Conservation (phyloP, 2,888 invertebrate genomes). For the Desoria tigrina region DNA sequence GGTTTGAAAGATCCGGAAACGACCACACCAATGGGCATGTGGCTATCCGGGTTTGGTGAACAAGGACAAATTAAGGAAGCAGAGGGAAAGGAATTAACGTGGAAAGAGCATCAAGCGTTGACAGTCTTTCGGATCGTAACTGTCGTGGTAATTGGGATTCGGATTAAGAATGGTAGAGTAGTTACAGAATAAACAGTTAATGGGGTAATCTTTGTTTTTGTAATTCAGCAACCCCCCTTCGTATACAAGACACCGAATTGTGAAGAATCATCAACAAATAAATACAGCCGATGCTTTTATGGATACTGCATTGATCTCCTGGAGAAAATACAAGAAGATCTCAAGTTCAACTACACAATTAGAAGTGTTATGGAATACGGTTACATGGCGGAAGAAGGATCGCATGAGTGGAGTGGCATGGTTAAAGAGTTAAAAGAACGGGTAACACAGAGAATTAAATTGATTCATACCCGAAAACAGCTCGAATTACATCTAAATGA, state of each 20-base stretch:
- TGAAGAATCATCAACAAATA: conserved; percentile 56
- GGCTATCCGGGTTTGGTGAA: conserved; percentile 71
- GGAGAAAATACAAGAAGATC: conserved; percentile 77
- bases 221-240: conserved; percentile 81
- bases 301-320: conserved; percentile 96
- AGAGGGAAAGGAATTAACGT: conserved; percentile 67
- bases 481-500: too few relatives aligned
- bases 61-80: conserved; percentile 65
- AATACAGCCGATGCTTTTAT: conserved; percentile 57
- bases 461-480: not conserved
- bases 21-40: conserved; percentile 65
- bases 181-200: too few relatives aligned
- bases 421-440: conserved; percentile 79
- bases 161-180: not conserved
- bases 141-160: conserved; percentile 67
- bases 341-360: conserved; percentile 89
- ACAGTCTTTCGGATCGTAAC: conserved; percentile 85
- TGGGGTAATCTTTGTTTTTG: too few relatives aligned
- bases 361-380: conserved; percentile 70
- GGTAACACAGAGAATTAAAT: too few relatives aligned
- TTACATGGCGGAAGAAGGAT: conserved; percentile 78
- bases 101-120: conserved; percentile 70
- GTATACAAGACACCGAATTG: conserved; percentile 66
- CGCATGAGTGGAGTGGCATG: conserved; percentile 76
- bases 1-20: conserved; percentile 29